Base-by-base conservation (phyloP, 1,140 invertebrate species). In the Ostrea edulis region DNA sequence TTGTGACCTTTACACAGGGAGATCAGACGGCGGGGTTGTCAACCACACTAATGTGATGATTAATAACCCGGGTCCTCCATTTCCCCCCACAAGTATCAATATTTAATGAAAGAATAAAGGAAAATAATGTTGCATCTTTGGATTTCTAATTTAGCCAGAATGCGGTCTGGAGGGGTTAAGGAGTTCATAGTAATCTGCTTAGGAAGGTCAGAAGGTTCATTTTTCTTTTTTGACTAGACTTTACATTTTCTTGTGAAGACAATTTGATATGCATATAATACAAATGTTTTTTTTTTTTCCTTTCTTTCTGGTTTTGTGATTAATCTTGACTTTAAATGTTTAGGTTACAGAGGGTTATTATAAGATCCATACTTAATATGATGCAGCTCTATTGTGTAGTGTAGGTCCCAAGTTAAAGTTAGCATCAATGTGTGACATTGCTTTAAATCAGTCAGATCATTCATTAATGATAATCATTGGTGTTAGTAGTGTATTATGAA, bases 31-130 rank as follows among this genome's bases (percentile, higher is more conserved):
- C 2, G 1, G 35, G 5, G 35, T 44, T 44, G 35, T 44, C 35
- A 44, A 44, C 35, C 35, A 44, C 14, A 58, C 55, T 11, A 55
- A 12, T 44, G 35, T 44, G 14, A 62, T 20, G n/a, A 20, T 62
- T 17, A 62, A 62, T 35, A 29, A n/a, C n/a, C 25, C 12, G 8
- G 29, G 25, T 14, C 25, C 68, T 77, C 9, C 3, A 77, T 77
- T 77, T 77, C 29, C 25, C 35, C 35, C 12, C 29, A 77, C 22
- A 77, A 29, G 12, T 77, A 77, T 77, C 68, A 77, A 77, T 77
- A 77, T 77, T 77, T 77, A 77, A 77, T 77, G 68, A 77, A 77
- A 77, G 68, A 77, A 77, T 44, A 77, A 77, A 77, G 29, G 68
- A 35, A 77, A 77, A 77, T 77, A 9, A 29, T 77, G 68, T 12